Evolutionary conservation across 2,113 vertebrate genomes (phyloP).

Genomic region (Nothobranchius kuhntae): DNA sequence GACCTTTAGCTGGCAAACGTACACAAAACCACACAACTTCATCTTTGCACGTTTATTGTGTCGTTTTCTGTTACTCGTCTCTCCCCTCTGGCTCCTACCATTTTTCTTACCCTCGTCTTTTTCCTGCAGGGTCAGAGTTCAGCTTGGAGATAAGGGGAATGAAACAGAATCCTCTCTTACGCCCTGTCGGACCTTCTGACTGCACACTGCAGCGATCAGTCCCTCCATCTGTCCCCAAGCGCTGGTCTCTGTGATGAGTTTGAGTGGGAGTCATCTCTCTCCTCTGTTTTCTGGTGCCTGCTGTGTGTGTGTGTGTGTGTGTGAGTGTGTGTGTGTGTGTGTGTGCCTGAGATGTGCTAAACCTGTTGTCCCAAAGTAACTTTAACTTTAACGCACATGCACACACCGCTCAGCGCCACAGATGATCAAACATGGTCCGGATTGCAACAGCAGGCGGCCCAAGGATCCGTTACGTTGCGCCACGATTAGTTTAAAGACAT

Average conservation of each 20-base stretch:
- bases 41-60: constrained; percentile 57
- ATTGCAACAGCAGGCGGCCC: not conserved
- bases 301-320: constrained; percentile 14
- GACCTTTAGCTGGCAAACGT: constrained; percentile 15
- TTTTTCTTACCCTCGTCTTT: constrained; percentile 64
- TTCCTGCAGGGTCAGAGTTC: constrained; percentile 68
- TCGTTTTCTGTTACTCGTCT: constrained; percentile 23
- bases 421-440: not conserved
- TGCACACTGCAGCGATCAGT: constrained; percentile 61
- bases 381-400: constrained; percentile 6
- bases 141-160: constrained; percentile 68
- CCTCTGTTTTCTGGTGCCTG: constrained; percentile 1
- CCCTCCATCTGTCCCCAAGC: constrained; percentile 63
- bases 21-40: constrained; percentile 46
- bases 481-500: constrained; percentile 42
- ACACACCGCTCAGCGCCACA: not conserved
- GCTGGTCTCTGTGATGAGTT: constrained; percentile 58
- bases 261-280: constrained; percentile 52
- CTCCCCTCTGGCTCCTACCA: constrained; percentile 56
- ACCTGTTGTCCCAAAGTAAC: constrained; percentile 24
- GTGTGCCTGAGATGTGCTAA: constrained; percentile 20
- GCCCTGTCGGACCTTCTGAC: constrained; percentile 61
- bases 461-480: constrained; percentile 7
- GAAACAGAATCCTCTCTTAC: constrained; percentile 63
- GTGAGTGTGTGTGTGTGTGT: constrained; percentile 19